Conservation (phyloP, 2,888 invertebrate species). For the Cataglyphis altisquamis region DNA sequence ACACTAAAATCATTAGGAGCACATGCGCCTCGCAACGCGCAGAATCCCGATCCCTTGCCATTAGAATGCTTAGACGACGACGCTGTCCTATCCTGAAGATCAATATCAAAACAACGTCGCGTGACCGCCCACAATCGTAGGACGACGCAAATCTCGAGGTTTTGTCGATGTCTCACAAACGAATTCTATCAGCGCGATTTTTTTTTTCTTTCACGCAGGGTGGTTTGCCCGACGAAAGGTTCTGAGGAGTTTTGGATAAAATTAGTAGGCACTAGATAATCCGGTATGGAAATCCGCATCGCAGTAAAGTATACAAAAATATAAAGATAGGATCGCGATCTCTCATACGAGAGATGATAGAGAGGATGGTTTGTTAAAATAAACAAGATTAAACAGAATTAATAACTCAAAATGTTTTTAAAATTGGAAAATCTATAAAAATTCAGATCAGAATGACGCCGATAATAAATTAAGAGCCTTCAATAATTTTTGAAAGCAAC, state of each 20-base stretch:
- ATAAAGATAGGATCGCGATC: background rate
- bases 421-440: too few species aligned
- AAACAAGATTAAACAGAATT: too few species aligned
- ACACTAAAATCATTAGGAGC: slow-evolving; percentile 85
- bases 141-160: slow-evolving; percentile 38
- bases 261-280: background rate
- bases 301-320: background rate
- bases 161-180: background rate
- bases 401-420: background rate
- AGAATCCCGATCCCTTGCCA: slow-evolving; percentile 82
- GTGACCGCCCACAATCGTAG: slow-evolving; percentile 68
- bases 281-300: too few species aligned
- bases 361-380: too few species aligned
- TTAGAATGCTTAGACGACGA: slow-evolving; percentile 81
- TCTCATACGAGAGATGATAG: too few species aligned
- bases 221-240: background rate
- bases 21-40: slow-evolving; percentile 83
- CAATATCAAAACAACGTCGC: slow-evolving; percentile 83
- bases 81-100: slow-evolving; percentile 82
- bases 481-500: background rate
- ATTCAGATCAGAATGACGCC: too few species aligned
- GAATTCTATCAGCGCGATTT: background rate
- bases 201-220: background rate
- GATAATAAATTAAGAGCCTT: background rate
- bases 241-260: background rate